Evolutionary conservation across 2,113 vertebrate species (phyloP).

Genomic region (Philantomba maxwellii): DNA sequence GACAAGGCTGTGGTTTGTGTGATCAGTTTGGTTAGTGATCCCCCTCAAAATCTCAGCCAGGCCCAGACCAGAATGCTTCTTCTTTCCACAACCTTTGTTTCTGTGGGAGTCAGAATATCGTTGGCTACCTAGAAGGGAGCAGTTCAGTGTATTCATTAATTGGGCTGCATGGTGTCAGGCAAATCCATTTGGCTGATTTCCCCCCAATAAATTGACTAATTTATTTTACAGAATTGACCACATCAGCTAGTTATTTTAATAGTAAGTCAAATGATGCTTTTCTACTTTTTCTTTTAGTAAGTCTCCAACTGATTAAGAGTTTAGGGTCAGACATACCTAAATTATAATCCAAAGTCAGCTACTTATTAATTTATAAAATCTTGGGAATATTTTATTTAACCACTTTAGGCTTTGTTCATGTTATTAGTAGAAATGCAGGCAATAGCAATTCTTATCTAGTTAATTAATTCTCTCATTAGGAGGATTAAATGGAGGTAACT

Average conservation of each 20-base stretch:
- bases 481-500: neutral
- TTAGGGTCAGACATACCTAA: neutral
- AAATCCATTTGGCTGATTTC: neutral
- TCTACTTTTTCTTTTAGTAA: neutral
- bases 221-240: conserved; percentile 35
- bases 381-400: neutral
- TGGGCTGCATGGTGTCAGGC: neutral
- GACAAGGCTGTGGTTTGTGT: neutral
- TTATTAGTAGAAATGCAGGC: neutral
- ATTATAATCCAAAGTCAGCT: neutral
- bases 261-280: conserved; percentile 14
- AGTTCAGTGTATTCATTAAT: conserved; percentile 12
- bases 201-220: conserved; percentile 7
- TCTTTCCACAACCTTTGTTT: neutral
- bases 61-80: neutral
- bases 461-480: neutral
- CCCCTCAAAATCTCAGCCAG: neutral
- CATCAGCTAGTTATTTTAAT: conserved; percentile 11
- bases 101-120: neutral
- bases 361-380: neutral
- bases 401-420: neutral
- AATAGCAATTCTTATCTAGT: neutral
- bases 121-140: neutral
- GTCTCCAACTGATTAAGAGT: neutral
- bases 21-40: neutral